A percentile compares a stretch with the other conserved stretches of the same genome.
These are phyloP conservation scores for Patiria pectinifera DNA, from an alignment of 53 echinoderm and acorn worm species.

Conservation along the genomic window DNA sequence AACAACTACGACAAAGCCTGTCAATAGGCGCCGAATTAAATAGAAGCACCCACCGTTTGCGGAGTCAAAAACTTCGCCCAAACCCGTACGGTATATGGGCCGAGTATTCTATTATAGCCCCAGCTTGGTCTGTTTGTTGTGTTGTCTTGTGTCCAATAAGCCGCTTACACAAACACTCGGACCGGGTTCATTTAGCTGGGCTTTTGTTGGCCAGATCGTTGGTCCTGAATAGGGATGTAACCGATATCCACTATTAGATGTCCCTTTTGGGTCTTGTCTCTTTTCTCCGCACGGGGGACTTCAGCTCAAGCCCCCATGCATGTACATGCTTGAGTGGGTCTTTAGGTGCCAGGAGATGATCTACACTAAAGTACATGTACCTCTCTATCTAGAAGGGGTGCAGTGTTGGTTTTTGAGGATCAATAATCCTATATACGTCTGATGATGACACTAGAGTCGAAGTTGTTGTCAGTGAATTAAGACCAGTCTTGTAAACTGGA, in stretches of 20 bases:
- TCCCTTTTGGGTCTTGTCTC: not conserved
- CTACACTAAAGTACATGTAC: not conserved
- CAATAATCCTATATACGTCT: not conserved
- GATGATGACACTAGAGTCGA: not conserved
- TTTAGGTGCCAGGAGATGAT: not conserved
- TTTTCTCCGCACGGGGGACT: not conserved
- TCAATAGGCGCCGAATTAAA: conserved; percentile 39
- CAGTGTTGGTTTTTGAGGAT: not conserved
- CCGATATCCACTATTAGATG: conserved; percentile 19
- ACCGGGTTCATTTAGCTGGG: conserved; percentile 26
- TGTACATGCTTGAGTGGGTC: conserved; percentile 26
- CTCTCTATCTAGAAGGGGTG: not conserved
- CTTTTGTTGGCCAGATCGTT: conserved; percentile 31
- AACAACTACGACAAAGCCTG: conserved; percentile 15
- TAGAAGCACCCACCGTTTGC: conserved; percentile 7
- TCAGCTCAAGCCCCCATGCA: not conserved
- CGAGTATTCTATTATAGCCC: not conserved
- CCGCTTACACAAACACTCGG: conserved; percentile 50
- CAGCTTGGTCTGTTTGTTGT: not conserved
- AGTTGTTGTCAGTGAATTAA: too few relatives aligned
- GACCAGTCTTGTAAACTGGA: too few relatives aligned
- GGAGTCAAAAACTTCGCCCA: conserved; percentile 22
- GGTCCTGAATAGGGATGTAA: conserved; percentile 46
- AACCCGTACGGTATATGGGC: too few relatives aligned
- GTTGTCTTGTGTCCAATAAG: not conserved